Conservation (phyloP, 1,140 invertebrate species). For the Zaprionus inermis region DNA sequence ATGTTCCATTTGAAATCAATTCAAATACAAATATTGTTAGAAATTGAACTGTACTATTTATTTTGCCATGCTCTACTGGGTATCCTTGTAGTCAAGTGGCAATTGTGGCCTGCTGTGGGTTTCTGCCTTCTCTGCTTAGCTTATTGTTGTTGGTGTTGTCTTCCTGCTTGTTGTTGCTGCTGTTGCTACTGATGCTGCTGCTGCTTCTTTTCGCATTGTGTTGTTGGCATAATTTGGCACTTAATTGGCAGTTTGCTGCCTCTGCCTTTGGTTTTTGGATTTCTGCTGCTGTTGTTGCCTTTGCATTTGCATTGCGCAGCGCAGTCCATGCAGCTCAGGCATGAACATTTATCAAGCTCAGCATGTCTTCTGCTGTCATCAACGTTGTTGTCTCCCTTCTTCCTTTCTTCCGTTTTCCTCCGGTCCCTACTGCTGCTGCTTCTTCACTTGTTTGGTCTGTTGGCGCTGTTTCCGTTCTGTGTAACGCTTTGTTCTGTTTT, state of each 20-base stretch:
- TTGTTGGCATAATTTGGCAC: constrained; percentile 72
- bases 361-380: constrained; percentile 37
- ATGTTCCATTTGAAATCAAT: neutral
- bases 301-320: constrained; percentile 42
- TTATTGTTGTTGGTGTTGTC: constrained; percentile 4
- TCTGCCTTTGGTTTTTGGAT: constrained; percentile 15
- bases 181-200: constrained; percentile 19
- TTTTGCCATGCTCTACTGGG: constrained; percentile 13
- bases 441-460: constrained; percentile 23
- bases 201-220: constrained; percentile 32
- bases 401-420: neutral
- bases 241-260: constrained; percentile 69
- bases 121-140: neutral
- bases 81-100: constrained; percentile 12
- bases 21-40: neutral
- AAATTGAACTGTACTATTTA: neutral
- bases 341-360: constrained; percentile 67
- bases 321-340: neutral
- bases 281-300: neutral
- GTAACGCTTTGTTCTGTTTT: constrained; percentile 19
- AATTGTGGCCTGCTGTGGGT: neutral
- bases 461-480: constrained; percentile 26
- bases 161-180: constrained; percentile 11
- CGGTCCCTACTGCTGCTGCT: constrained; percentile 18
- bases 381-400: constrained; percentile 20